These are phyloP conservation scores for Penaeus monodon DNA, from an alignment of 2,888 invertebrate genomes.

Conservation along the genomic window DNA sequence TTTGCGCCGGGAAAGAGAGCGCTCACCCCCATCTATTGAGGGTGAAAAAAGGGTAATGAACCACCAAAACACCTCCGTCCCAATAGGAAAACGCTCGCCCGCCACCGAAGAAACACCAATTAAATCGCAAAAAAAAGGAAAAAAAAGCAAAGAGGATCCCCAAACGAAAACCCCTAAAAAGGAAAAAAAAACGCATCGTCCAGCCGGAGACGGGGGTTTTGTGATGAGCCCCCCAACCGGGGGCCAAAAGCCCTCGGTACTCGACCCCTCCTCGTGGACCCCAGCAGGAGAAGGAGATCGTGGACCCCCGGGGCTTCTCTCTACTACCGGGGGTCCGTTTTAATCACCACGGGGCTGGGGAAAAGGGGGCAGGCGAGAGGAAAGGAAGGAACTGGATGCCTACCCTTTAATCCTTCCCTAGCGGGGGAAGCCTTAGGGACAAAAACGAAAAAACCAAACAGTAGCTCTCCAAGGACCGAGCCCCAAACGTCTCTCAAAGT, in stretches of 20 bases:
- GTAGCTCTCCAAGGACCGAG: not conserved
- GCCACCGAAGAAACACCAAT: not conserved
- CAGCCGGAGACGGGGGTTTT: not conserved
- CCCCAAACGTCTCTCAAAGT: too few species aligned
- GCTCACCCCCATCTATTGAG: too few species aligned
- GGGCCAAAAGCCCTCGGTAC: slow-evolving; percentile 25
- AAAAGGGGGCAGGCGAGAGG: slow-evolving; percentile 10
- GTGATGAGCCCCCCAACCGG: not conserved
- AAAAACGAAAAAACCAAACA: not conserved
- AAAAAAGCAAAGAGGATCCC: too few species aligned
- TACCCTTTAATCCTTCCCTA: slow-evolving; percentile 18
- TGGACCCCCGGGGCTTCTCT: slow-evolving; percentile 46
- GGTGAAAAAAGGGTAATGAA: too few species aligned
- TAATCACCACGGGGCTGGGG: slow-evolving; percentile 36
- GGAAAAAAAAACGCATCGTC: not conserved
- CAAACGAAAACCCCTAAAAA: not conserved
- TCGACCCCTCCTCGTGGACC: slow-evolving; percentile 40
- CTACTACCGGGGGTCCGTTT: slow-evolving; percentile 24
- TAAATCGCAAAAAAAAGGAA: too few species aligned
- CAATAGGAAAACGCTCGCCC: not conserved
- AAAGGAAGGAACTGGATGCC: not conserved
- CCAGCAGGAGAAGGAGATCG: slow-evolving; percentile 11
- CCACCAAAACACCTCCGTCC: too few species aligned
- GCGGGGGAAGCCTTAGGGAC: not conserved
- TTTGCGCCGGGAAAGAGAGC: too few species aligned